Evolutionary conservation across 1,140 invertebrate species (phyloP).

Genomic region (Micrasema minimum): DNA sequence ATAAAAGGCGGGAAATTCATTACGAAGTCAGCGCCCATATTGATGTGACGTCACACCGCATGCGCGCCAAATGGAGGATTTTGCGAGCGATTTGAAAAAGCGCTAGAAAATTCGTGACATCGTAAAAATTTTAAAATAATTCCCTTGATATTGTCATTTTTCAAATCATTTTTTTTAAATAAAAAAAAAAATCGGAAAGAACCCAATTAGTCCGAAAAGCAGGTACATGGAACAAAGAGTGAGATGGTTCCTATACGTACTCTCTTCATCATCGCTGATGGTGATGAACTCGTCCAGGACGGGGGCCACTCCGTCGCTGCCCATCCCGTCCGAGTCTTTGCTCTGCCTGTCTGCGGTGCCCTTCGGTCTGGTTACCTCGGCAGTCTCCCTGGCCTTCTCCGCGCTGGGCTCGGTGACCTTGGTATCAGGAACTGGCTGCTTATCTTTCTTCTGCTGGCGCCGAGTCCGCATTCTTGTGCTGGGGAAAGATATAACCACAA

Average conservation of each 20-base stretch:
- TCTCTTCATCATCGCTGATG: slow-evolving; percentile 73
- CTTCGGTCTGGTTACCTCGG: no score
- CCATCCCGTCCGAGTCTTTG: slow-evolving; percentile 30
- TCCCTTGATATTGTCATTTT: no score
- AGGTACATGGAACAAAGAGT: no score
- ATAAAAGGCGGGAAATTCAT: no score
- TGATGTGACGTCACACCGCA: no score
- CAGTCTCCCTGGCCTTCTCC: background rate
- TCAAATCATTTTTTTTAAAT: no score
- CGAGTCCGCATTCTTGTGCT: slow-evolving; percentile 31
- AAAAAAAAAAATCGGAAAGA: no score
- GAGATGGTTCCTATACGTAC: slow-evolving; percentile 47
- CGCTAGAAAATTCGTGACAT: background rate
- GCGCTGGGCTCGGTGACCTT: slow-evolving; percentile 24
- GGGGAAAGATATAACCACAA: no score
- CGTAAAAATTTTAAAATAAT: background rate
- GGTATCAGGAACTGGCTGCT: slow-evolving; percentile 35
- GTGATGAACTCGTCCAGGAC: slow-evolving; percentile 59
- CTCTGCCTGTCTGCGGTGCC: slow-evolving; percentile 42
- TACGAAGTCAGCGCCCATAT: no score
- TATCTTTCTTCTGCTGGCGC: slow-evolving; percentile 13
- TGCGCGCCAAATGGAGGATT: no score
- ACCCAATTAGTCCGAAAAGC: no score
- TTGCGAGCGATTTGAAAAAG: no score
- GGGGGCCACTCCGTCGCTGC: slow-evolving; percentile 60